Evolutionary conservation across 2,888 invertebrate genomes (phyloP).

Genomic region (Drosophila meridionalis): DNA sequence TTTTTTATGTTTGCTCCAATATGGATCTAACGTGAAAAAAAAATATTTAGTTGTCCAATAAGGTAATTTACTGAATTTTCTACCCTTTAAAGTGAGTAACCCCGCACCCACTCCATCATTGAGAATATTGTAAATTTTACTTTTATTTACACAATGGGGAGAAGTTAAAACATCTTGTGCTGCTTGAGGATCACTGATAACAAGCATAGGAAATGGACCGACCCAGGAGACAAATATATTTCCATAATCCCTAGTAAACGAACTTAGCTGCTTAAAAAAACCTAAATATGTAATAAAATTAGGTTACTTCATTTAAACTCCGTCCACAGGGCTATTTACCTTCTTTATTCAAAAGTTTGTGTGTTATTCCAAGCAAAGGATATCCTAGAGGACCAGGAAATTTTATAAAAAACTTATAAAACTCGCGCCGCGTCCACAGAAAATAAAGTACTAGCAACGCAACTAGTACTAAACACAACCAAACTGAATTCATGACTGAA

Average conservation of each 20-base stretch:
- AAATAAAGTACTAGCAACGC: neutral
- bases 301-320: neutral
- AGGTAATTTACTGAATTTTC: conserved; percentile 12
- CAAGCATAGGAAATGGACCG: conserved; percentile 74
- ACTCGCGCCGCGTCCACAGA: conserved; percentile 18
- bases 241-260: conserved; percentile 53
- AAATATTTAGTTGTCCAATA: neutral
- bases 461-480: conserved; percentile 2
- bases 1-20: conserved; percentile 75
- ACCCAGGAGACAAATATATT: conserved; percentile 70
- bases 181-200: conserved; percentile 71
- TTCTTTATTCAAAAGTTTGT: neutral
- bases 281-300: neutral
- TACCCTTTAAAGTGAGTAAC: conserved; percentile 59
- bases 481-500: neutral
- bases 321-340: neutral
- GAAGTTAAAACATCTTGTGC: conserved; percentile 71
- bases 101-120: neutral
- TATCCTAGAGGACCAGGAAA: conserved; percentile 21
- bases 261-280: neutral
- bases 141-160: conserved; percentile 67
- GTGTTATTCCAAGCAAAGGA: conserved; percentile 21
- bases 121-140: conserved; percentile 53
- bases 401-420: neutral
- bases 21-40: conserved; percentile 28